These are phyloP conservation scores for Athene cunicularia DNA, from an alignment of 2,113 vertebrate species.

Conservation along the genomic window DNA sequence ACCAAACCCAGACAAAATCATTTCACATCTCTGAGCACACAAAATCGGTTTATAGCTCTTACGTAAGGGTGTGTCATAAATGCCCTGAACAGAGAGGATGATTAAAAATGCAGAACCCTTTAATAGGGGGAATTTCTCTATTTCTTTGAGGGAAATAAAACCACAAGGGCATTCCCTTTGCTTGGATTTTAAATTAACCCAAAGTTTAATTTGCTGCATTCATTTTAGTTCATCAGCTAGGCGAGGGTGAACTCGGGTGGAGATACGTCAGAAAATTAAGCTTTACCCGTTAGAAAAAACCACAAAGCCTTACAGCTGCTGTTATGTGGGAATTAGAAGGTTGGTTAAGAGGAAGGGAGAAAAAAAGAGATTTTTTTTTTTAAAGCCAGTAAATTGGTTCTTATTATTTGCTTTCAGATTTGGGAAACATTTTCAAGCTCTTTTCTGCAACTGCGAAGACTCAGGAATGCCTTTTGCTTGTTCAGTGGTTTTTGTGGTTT, in stretches of 20 bases:
- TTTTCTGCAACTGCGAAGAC: not conserved
- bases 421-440: not conserved
- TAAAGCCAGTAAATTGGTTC: not conserved
- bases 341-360: fast-evolving
- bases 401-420: not conserved
- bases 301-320: not conserved
- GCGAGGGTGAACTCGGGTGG: fast-evolving
- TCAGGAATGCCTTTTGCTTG: not conserved
- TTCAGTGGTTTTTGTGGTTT: not conserved
- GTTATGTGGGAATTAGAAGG: fast-evolving
- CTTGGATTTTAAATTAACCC: not conserved
- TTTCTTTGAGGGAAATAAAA: not conserved
- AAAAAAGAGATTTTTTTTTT: not conserved
- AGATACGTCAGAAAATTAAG: not conserved
- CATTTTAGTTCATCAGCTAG: not conserved
- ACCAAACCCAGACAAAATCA: not conserved
- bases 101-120: not conserved
- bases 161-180: not conserved
- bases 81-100: not conserved
- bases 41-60: not conserved
- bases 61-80: not conserved
- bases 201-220: not conserved
- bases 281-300: not conserved
- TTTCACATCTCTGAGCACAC: not conserved
- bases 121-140: not conserved